Percentiles rank a stretch among this genome's conserved stretches.
phyloP scores from a whole-genome alignment of 2,113 vertebrate species.

The Hyla sarda region DNA sequence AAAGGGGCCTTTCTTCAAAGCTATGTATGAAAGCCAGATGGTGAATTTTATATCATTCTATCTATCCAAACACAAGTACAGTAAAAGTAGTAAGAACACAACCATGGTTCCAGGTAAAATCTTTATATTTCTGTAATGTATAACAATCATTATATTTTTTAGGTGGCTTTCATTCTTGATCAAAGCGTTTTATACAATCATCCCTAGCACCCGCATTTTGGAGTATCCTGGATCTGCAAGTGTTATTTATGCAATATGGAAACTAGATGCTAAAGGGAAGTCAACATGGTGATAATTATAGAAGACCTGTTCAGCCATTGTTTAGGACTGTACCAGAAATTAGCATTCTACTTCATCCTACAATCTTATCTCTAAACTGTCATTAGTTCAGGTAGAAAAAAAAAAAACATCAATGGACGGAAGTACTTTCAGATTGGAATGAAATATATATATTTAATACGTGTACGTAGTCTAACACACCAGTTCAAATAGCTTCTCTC shows the following conservation, averaged over 20 bases:
- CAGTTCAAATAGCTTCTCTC: neutral
- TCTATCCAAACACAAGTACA: neutral
- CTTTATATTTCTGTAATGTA: neutral
- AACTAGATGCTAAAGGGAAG: neutral
- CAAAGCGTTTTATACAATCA: neutral
- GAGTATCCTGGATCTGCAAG: neutral
- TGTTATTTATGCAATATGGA: neutral
- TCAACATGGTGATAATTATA: neutral
- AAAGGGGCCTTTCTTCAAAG: neutral
- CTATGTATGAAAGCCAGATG: neutral
- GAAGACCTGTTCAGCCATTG: neutral
- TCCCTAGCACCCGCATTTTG: neutral
- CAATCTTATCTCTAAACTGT: neutral
- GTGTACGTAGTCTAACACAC: neutral
- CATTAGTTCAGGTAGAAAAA: neutral
- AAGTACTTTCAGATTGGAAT: neutral
- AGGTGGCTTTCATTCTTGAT: neutral
- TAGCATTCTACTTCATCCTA: neutral
- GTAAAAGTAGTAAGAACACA: neutral
- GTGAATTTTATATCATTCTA: neutral
- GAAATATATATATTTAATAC: slow-evolving; percentile 5
- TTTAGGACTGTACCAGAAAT: neutral
- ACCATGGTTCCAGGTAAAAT: neutral
- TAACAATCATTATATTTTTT: neutral
- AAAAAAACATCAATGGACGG: no score